Evolutionary conservation across 1,140 invertebrate species (phyloP).

Genomic region (Brachionus sp.): DNA sequence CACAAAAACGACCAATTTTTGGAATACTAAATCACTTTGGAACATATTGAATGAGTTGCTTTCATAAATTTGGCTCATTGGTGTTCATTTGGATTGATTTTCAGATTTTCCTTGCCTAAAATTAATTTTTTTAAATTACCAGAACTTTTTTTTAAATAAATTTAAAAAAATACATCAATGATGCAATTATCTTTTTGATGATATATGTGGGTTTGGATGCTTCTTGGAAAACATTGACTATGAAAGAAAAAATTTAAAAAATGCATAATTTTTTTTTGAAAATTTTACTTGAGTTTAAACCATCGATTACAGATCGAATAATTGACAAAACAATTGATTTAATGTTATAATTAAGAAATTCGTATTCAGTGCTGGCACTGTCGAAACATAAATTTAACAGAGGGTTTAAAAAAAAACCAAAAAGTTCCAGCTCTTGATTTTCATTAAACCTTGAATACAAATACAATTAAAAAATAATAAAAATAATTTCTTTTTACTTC

Average conservation of each 20-base stretch:
- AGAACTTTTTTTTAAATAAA: no score
- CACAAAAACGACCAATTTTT: constrained; percentile 36
- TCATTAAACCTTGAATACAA: constrained; percentile 13
- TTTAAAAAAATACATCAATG: no score
- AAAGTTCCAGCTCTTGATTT: constrained; percentile 18
- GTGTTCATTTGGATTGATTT: not conserved
- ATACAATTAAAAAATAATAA: not conserved
- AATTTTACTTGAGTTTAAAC: constrained; percentile 38
- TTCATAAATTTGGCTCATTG: not conserved
- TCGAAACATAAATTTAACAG: constrained; percentile 22
- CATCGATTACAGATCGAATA: constrained; percentile 2
- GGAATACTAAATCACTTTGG: constrained; percentile 16
- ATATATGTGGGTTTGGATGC: no score
- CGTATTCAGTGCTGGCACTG: constrained; percentile 29
- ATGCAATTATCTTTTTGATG: no score
- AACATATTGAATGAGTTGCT: not conserved
- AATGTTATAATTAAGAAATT: not conserved
- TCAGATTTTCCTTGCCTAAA: not conserved
- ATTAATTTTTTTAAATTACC: no score
- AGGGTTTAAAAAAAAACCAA: not conserved
- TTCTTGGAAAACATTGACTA: no score
- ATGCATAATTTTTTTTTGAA: no score
- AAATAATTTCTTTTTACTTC: not conserved
- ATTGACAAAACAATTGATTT: constrained; percentile 38
- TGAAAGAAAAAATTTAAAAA: no score